These are phyloP conservation scores for Oncorhynchus nerka DNA, from an alignment of 2,113 vertebrate species.

Conservation along the genomic window DNA sequence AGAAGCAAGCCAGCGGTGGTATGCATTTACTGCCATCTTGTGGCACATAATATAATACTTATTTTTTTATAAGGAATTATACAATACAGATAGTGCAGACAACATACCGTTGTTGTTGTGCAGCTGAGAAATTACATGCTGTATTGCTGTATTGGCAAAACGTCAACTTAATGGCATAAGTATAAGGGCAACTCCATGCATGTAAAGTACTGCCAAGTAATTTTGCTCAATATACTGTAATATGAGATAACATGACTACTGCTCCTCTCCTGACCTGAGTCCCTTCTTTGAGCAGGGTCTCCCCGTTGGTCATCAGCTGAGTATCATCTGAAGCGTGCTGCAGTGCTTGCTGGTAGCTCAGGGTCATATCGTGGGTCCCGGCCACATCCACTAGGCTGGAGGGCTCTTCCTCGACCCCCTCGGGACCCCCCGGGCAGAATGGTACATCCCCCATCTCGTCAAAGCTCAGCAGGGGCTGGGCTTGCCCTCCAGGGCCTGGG, in stretches of 20 bases:
- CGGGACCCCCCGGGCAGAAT: conserved; percentile 73
- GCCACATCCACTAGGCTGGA: conserved; percentile 76
- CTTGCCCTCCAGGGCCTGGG: conserved; percentile 35
- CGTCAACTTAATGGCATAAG: too few relatives aligned
- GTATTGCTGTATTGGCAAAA: too few relatives aligned
- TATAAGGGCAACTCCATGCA: too few relatives aligned
- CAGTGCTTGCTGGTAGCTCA: conserved; percentile 83
- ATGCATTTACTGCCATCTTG: neutral
- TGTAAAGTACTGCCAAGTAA: too few relatives aligned
- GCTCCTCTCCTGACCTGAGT: conserved; percentile 75
- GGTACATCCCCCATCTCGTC: conserved; percentile 86
- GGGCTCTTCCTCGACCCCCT: conserved; percentile 69
- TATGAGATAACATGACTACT: neutral
- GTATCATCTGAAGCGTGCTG: conserved; percentile 78
- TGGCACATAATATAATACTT: neutral
- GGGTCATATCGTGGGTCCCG: conserved; percentile 73
- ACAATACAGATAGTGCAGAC: too few relatives aligned
- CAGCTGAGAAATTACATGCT: too few relatives aligned
- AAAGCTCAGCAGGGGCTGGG: conserved; percentile 81
- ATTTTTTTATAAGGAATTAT: too few relatives aligned
- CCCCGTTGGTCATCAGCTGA: conserved; percentile 90
- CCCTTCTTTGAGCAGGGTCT: conserved; percentile 87
- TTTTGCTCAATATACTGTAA: too few relatives aligned
- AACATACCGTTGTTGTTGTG: too few relatives aligned
- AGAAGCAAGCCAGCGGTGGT: too few relatives aligned